Base-by-base conservation (phyloP, 2,888 invertebrate species). In the Dioctria linearis region DNA sequence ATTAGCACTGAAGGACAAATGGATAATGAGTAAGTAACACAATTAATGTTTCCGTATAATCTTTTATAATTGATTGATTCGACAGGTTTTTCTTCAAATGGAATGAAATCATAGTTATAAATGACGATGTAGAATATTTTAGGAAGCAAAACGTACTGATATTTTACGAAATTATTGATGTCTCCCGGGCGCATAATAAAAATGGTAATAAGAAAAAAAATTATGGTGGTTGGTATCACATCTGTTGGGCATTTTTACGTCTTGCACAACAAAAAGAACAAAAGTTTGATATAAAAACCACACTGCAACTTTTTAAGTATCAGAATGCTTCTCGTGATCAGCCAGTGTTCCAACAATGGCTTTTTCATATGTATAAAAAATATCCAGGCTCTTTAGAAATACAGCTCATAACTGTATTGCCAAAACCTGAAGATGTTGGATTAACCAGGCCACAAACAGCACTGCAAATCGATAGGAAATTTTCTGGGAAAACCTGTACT, bases 91-190 rank as follows among this genome's bases (percentile, higher is more conserved):
- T 67, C 6, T 80, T 81, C 39, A n/a, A 11, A 5, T 81, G 76
- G 43, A 76, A 81, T 69, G 81, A 81, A 76, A 42, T 51, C 2
- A 67, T 81, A 6, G 76, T 81, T 11, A 42, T 81, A 5, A 81
- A 81, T 46, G 81, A 81, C 5, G 75, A 66, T 3, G 46, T 81
- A 5, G 54, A 67, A 9, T 54, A 80, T 8, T 69, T 80, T 5
- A 57, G 9, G 8, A 43, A 80, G 54, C 51, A 42, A 2, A 79
- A 81, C 51, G 42, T 81, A 4, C 49, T 81, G 5, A 67, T 81
- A 42, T 67, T 80, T 13, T 80, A 80, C 51, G 81, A 81, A 71
- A 67, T 81, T 11, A 67, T 81, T 37, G 80, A 81, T 13, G 81
- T 49, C 2, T 4, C 39, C 25, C 2, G 25, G 25, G 25, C 25